These are phyloP conservation scores for Melanostoma scalare DNA, from an alignment of 2,888 invertebrate species.

Conservation along the genomic window DNA sequence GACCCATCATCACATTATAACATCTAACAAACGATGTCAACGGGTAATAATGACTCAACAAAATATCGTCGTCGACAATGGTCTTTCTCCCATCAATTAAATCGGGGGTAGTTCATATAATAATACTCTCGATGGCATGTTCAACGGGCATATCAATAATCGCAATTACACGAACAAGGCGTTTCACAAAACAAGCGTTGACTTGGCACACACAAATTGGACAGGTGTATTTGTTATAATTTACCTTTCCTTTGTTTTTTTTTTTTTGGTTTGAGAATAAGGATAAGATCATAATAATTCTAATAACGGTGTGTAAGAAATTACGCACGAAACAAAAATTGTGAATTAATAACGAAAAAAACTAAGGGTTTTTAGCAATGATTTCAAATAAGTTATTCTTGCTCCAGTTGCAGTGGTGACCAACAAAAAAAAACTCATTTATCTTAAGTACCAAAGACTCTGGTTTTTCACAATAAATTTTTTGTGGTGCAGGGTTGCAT, in stretches of 20 bases:
- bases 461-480: too few species aligned
- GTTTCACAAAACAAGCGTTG: constrained; percentile 37
- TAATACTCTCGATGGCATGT: constrained; percentile 58
- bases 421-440: too few species aligned
- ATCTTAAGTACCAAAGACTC: too few species aligned
- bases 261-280: not conserved
- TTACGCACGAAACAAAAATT: constrained; percentile 73
- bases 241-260: not conserved
- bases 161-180: constrained; percentile 62
- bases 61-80: constrained; percentile 17
- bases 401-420: not conserved
- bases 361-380: constrained; percentile 79
- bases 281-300: constrained; percentile 58
- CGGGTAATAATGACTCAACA: constrained; percentile 43
- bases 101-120: not conserved
- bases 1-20: constrained; percentile 32
- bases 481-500: too few species aligned
- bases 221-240: constrained; percentile 46
- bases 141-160: constrained; percentile 59
- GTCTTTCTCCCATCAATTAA: constrained; percentile 1
- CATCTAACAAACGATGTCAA: constrained; percentile 41
- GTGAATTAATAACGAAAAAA: constrained; percentile 80
- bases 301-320: constrained; percentile 66
- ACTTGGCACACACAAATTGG: constrained; percentile 27
- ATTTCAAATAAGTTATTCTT: constrained; percentile 4